Base-by-base conservation (phyloP, 2,797 vertebrate species). In the Myoxocephalus aenaeus region DNA sequence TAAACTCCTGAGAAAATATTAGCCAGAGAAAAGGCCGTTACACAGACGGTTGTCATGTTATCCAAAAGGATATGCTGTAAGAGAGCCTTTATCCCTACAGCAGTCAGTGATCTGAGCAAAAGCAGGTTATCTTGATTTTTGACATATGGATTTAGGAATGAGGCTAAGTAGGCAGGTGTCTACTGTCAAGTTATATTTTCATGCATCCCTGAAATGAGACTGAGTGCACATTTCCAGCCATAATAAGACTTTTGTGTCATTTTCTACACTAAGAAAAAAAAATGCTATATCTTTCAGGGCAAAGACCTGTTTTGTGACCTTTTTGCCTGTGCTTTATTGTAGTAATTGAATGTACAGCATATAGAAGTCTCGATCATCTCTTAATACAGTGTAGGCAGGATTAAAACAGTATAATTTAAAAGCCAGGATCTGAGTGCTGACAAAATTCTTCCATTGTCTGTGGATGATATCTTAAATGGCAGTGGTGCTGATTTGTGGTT, bases 381-480 rank as follows among this genome's bases (percentile, higher is more conserved):
- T 40, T 10, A n/a, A 56, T n/a, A 53, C 54, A 18, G 27, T 18
- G 18, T 32, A 38, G 27, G 38, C 15, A 34, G 20, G 14, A 51
- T 65, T 29, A 8, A 71, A 14, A 15, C 20, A n/a, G 25, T 65
- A 3, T 27, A 9, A 22, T 75, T 70, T 53, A 34, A 44, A 51
- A 57, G 15, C 17, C 11, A 36, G 5, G 8, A 42, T 54, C 48
- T 48, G 14, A 66, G 64, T 6, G 5, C 11, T 51, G 17, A 59
- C 13, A 36, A 51, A 38, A 72, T 22, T 61, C 15, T 17, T 56
- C 32, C 13, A 62, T 22, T 62, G 14, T 48, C 70, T 3, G 1
- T 56, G 20, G 56, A 53, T 66, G 9, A 46, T 9, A 34, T 76
- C 58, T 38, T 27, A 67, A 72, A 68, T 54, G 38, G 14, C 27